phyloP scores from a whole-genome alignment of 2,113 vertebrate species.

The Pungitius pungitius region DNA sequence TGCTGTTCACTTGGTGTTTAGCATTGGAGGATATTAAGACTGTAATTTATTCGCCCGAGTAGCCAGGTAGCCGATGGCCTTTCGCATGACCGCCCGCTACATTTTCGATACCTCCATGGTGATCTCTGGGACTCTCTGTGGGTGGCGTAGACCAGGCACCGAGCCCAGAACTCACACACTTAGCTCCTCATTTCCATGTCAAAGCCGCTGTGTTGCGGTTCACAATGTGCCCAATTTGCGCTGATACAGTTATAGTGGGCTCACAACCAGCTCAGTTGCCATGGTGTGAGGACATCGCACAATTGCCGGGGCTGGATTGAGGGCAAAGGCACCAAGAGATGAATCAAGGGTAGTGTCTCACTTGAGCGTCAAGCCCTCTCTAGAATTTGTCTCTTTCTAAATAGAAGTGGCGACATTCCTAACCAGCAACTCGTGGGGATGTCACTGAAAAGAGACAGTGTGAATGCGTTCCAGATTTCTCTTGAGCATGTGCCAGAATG shows the following conservation, averaged over 20 bases:
- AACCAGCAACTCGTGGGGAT: conserved; percentile 66
- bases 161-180: conserved; percentile 79
- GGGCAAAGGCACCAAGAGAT: conserved; percentile 59
- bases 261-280: conserved; percentile 76
- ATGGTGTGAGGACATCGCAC: conserved; percentile 70
- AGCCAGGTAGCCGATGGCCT: conserved; percentile 74
- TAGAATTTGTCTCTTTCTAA: conserved; percentile 75
- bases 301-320: conserved; percentile 50
- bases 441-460: conserved; percentile 63
- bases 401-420: conserved; percentile 71
- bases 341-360: conserved; percentile 75
- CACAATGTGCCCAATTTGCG: conserved; percentile 82
- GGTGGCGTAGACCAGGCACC: conserved; percentile 77
- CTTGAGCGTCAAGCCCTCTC: conserved; percentile 61
- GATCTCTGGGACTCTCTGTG: conserved; percentile 78
- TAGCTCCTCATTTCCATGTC: conserved; percentile 83
- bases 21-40: conserved; percentile 28
- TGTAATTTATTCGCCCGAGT: conserved; percentile 67
- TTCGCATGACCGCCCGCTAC: conserved; percentile 74
- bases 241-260: conserved; percentile 81
- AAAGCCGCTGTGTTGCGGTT: conserved; percentile 71
- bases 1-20: conserved; percentile 20
- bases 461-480: conserved; percentile 66
- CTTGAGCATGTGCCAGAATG: conserved; percentile 35
- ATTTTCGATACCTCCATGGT: conserved; percentile 72